Conservation (phyloP, 2,113 vertebrate species). For the Sardina pilchardus region DNA sequence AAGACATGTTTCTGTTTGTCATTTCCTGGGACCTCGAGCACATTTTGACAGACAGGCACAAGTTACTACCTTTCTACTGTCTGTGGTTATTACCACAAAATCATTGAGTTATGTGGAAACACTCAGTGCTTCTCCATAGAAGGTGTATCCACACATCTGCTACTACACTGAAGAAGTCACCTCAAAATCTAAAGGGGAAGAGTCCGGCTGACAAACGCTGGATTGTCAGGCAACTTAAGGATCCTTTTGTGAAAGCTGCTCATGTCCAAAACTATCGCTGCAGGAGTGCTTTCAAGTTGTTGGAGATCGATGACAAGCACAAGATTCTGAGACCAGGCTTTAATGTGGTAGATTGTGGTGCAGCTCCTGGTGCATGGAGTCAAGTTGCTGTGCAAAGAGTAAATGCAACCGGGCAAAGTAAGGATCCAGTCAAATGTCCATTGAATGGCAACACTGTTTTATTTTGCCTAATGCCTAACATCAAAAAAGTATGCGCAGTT, state of each 20-base stretch:
- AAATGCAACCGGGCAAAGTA: conserved; percentile 82
- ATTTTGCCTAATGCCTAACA: neutral
- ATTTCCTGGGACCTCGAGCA: neutral
- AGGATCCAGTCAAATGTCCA: conserved; percentile 20
- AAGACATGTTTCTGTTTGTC: neutral
- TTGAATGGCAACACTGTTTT: neutral
- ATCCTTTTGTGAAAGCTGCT: conserved; percentile 87
- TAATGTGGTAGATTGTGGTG: conserved; percentile 87
- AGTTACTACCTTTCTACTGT: neutral
- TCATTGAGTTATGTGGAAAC: conserved; percentile 47
- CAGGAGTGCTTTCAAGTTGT: conserved; percentile 91
- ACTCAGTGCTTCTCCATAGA: neutral
- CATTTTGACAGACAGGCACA: neutral
- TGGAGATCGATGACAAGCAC: conserved; percentile 82
- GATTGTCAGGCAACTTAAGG: conserved; percentile 79
- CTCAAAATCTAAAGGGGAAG: conserved; percentile 59
- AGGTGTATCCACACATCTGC: conserved; percentile 64
- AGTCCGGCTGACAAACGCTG: conserved; percentile 76
- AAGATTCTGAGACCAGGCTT: conserved; percentile 77
- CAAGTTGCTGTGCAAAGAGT: conserved; percentile 87
- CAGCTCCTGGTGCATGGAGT: conserved; percentile 93
- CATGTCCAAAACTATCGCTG: conserved; percentile 81
- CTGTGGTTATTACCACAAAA: neutral
- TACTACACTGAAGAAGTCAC: conserved; percentile 54
- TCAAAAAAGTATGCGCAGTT: neutral